Base-by-base conservation (phyloP, 2,113 vertebrate genomes). In the Ploceus nigricollis region DNA sequence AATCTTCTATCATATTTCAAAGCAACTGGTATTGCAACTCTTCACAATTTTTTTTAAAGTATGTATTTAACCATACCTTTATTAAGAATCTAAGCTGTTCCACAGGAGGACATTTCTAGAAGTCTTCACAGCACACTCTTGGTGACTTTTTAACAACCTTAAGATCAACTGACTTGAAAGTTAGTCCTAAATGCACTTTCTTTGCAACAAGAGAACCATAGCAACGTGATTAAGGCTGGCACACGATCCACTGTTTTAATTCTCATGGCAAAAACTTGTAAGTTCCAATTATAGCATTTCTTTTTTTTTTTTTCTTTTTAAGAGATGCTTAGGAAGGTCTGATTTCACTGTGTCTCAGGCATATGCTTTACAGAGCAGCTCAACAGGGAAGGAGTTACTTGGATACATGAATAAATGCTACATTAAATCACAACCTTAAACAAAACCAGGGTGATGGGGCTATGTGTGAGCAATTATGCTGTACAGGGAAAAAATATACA, bases 181-280 rank as follows among this genome's bases (percentile, higher is more conserved):
- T 76, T 60, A 91, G 35, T 82, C 63, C 86, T 90, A 93, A 93
- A 92, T 20, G 27, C 63, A 64, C 90, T 81, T 82, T 88, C 85
- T 51, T 27, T 94, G 93, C 89, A 48, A 96, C 68, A 94, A 66
- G 90, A 95, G 85, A 97, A 93, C 93, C 95, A 94, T 87, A 90
- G 94, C 93, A 96, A 93, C 93, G 3, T 48, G 84, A 93, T 90
- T 94, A 93, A 90, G 90, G 66, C 75, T 97, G 94, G 93, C 87
- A 94, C 73, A 72, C n/a, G 11, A 94, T 76, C 63, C 90, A 80
- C 35, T 58, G 75, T 80, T 94, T 94, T 93, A 90, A 89, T 91
- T 96, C 82, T 92, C 90, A 92, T 94, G 87, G 92, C 92, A 96
- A 93, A 96, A 94, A 65, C 58, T 83, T 96, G 2, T 39, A 82